Evolutionary conservation across 2,797 vertebrate species (phyloP).

Genomic region (Syngnathus acus): DNA sequence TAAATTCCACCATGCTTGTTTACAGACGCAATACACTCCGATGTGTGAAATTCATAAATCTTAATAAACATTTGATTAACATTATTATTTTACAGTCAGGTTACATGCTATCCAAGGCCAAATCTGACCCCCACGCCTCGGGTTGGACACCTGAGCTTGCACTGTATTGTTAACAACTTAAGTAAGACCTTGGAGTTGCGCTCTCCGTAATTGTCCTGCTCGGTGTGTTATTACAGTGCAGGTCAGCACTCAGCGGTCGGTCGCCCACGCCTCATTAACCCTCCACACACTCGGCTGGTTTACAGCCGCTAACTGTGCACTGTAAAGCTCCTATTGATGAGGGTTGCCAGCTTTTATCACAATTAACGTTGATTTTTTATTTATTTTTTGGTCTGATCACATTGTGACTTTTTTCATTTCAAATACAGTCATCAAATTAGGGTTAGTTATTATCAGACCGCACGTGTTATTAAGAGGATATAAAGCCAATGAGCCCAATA

Average conservation of each 20-base stretch:
- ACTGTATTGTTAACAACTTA: not conserved
- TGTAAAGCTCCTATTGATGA: constrained; percentile 55
- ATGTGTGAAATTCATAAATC: too few relatives aligned
- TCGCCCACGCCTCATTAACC: constrained; percentile 63
- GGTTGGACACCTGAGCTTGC: not conserved
- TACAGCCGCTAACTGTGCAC: constrained; percentile 63
- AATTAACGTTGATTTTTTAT: constrained; percentile 35
- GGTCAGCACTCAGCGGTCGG: constrained; percentile 42
- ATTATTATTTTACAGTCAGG: not conserved
- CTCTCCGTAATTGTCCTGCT: constrained; percentile 3
- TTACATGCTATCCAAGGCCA: not conserved
- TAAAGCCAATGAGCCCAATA: constrained; percentile 43
- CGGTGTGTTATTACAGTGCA: constrained; percentile 9
- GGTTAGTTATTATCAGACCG: constrained; percentile 6
- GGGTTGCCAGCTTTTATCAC: constrained; percentile 49
- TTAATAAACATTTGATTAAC: not conserved
- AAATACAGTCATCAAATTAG: not conserved
- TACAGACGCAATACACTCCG: not conserved
- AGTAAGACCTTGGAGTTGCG: not conserved
- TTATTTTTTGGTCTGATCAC: not conserved
- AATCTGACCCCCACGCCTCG: not conserved
- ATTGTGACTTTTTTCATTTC: not conserved
- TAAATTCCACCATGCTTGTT: not conserved
- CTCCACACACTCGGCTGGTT: constrained; percentile 53
- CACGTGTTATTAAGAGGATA: constrained; percentile 49